Evolutionary conservation across 2,888 invertebrate species (phyloP), one percentile per base, ranked within the genome.

Genomic region (Sarcophaga caerulescens): DNA sequence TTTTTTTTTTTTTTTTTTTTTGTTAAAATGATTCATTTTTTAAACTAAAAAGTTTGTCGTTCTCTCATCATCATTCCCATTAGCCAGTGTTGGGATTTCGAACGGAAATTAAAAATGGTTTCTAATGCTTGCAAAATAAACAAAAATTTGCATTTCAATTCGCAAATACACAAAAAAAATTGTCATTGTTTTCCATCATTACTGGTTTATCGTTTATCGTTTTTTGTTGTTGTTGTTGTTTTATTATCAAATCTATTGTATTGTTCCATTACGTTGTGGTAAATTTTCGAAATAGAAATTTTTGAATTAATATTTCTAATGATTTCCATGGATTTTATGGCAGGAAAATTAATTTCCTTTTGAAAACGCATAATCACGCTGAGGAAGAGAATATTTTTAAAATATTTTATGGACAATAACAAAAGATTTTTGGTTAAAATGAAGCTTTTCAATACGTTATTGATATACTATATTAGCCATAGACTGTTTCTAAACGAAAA

Each of bases 81-180:
- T 35, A 10, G 8, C 52, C 14, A 52, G 52, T 17, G 52, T 63
- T 52, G 23, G 74, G 47, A 62, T 80, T 80, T 57, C 35, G 10
- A 81, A 71, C 86, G 86, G 86, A 86, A 86, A 86, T 86, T 86
- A 84, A 86, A 86, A 86, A 86, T 84, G 69, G 35, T 69, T 83
- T 59, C 2, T 1, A 2, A 2, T 35, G 35, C 8, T 10, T 4
- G 59, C 35, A 44, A 47, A 71, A 3, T 14, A 59, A 47, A 21
- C 52, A 52, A 12, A 52, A 52, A 52, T 57, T 80, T 84, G 75
- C 70, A 70, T 75, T 63, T 21, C 45, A 57, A 60, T 71, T 75
- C 19, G 8, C 10, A 35, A 35, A 35, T 3, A 25, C 25, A 35
- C 2, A 44, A 44, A 52, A 12, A 10, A 52, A 52, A 10, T 52